Base-by-base conservation (phyloP, 1,140 invertebrate species). In the Anagrus nilaparvatae region DNA sequence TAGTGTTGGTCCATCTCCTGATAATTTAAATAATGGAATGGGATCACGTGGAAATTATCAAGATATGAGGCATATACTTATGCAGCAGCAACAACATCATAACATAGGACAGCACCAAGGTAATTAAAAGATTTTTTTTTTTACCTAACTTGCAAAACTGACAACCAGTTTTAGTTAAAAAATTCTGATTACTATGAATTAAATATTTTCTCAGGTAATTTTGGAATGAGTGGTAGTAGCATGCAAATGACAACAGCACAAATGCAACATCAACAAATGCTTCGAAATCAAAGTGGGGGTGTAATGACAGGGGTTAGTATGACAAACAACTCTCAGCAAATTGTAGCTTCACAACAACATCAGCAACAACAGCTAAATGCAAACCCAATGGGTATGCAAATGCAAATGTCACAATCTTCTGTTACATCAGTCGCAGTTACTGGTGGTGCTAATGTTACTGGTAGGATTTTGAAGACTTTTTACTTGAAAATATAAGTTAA, bases 21-120 rank as follows among this genome's bases (percentile, higher is more conserved):
- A 69, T 25, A 53, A 55, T 40, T 51, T 66, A 31, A 60, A 58
- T 8, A 67, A 67, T 43, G 67, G 57, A 32, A 63, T 69, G 17
- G 53, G 55, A 4, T 57, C 55, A 40, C 57, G 65, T 5, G 59
- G 58, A 2, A 48, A 52, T 27, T 59, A 64, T 41, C 63, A 63
- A 38, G 82, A 82, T 52, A 82, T 81, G 79, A 68, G 81, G 39
- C 81, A 83, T 41, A 67, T 79, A 47, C 63, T 84, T 51, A 73
- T 84, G 69, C 79, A 81, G 64, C 74, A 78, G 44, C 79, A 57
- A 44, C 37, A 39, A 12, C 42, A 44, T 5, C 42, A 44, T 70
- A 74, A 35, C 76, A 78, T 39, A 74, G 76, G 29, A 70, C 74
- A 44, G 46, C 78, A 79, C 60, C 75, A 80, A 69, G 74, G 78